phyloP scores from a whole-genome alignment of 37 sponge, comb jelly and placozoan species.

The Eunapius fragilis region DNA sequence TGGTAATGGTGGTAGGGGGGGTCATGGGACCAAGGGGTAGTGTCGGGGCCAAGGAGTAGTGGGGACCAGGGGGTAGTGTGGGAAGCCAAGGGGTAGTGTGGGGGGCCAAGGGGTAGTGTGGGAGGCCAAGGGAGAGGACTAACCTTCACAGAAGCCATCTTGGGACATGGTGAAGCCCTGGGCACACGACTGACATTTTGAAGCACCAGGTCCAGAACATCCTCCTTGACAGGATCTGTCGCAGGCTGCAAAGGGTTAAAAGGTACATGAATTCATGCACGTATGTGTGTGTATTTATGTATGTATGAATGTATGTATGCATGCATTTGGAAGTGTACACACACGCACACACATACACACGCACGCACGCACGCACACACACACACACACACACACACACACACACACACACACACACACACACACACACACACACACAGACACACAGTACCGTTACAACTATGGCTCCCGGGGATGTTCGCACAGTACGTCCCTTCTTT shows the following conservation, averaged over 20 bases:
- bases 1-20: no score
- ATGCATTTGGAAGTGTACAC: no score
- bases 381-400: neutral
- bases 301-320: neutral
- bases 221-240: slow-evolving; percentile 57
- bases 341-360: no score
- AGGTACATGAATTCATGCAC: neutral
- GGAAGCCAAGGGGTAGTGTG: no score
- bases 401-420: no score
- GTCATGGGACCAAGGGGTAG: no score
- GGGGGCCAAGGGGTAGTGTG: no score
- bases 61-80: no score
- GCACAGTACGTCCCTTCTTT: slow-evolving; percentile 82
- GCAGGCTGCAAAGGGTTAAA: slow-evolving; percentile 56
- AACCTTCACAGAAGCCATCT: slow-evolving; percentile 42
- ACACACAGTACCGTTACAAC: slow-evolving; percentile 53
- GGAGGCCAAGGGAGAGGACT: no score
- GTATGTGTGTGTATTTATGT: neutral
- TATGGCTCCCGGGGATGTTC: slow-evolving; percentile 68
- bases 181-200: slow-evolving; percentile 71
- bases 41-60: no score
- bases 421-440: neutral
- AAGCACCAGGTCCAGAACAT: slow-evolving; percentile 76
- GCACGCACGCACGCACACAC: no score
- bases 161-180: slow-evolving; percentile 62